phyloP scores from a whole-genome alignment of 2,888 invertebrate genomes.

The Lasioglossum lativentre region DNA sequence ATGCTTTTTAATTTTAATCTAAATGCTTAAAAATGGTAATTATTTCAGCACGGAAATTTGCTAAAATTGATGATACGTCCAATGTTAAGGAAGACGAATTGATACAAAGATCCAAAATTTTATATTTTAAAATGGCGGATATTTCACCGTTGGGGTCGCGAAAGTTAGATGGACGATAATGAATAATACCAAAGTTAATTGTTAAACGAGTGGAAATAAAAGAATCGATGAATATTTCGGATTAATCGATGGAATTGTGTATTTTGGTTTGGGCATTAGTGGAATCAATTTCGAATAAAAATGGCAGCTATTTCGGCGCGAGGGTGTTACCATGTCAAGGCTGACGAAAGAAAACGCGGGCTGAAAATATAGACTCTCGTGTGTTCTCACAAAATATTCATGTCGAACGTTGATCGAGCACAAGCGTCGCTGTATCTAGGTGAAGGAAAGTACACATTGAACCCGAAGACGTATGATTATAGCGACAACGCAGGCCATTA shows the following conservation, averaged over 20 bases:
- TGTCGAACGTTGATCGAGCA: constrained; percentile 39
- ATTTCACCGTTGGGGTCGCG: too few species aligned
- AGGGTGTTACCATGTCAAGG: constrained; percentile 28
- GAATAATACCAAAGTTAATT: too few species aligned
- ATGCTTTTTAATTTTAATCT: too few species aligned
- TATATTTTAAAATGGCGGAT: neutral
- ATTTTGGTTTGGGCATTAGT: neutral
- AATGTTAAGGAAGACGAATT: too few species aligned
- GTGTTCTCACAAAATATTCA: constrained; percentile 23
- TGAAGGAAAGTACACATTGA: constrained; percentile 58
- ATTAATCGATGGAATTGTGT: neutral
- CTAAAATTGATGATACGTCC: too few species aligned
- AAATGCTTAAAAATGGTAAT: too few species aligned
- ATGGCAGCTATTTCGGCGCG: neutral
- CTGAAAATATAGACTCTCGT: constrained; percentile 1
- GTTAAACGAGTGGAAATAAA: neutral
- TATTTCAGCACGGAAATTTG: too few species aligned
- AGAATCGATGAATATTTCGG: neutral
- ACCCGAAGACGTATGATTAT: constrained; percentile 56
- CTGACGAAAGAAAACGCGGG: constrained; percentile 16
- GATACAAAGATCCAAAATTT: too few species aligned
- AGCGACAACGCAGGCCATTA: constrained; percentile 60
- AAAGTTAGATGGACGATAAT: too few species aligned
- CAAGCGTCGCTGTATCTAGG: constrained; percentile 45
- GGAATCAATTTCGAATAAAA: neutral